Percentiles rank a stretch among this genome's conserved stretches.
phyloP scores from a whole-genome alignment of 2,888 invertebrate genomes.

The Petrophora chlorosata region DNA sequence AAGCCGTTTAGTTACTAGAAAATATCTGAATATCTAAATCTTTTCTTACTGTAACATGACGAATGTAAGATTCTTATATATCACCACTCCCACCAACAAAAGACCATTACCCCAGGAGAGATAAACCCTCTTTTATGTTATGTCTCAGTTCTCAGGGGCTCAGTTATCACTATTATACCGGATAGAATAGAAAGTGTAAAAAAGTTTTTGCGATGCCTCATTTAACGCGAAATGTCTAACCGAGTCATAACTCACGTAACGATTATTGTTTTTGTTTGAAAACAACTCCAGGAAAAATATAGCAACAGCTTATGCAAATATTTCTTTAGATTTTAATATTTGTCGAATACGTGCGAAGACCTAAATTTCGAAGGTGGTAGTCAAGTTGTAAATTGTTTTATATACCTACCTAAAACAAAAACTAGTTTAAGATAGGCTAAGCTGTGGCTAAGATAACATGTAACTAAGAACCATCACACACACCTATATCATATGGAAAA shows the following conservation, averaged over 20 bases:
- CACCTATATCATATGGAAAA: too few relatives aligned
- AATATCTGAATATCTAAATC: too few relatives aligned
- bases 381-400: constrained; percentile 1
- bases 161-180: constrained; percentile 12
- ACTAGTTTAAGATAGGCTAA: too few relatives aligned
- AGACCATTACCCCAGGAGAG: too few relatives aligned
- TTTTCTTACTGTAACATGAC: background rate
- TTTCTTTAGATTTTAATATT: constrained; percentile 18
- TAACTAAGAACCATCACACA: too few relatives aligned
- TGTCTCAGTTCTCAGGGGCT: constrained; percentile 11
- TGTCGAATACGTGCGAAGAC: background rate
- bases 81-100: too few relatives aligned
- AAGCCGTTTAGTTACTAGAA: too few relatives aligned
- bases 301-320: constrained; percentile 7
- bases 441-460: too few relatives aligned
- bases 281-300: constrained; percentile 9
- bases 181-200: constrained; percentile 22
- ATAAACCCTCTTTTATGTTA: constrained; percentile 12
- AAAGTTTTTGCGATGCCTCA: constrained; percentile 25
- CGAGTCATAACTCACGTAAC: constrained; percentile 34
- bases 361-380: constrained; percentile 1
- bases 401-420: too few relatives aligned
- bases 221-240: constrained; percentile 12
- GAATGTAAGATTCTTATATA: background rate
- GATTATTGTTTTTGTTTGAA: constrained; percentile 24